Evolutionary conservation across 1,140 invertebrate species (phyloP).

Genomic region (Adoxophyes honmai): DNA sequence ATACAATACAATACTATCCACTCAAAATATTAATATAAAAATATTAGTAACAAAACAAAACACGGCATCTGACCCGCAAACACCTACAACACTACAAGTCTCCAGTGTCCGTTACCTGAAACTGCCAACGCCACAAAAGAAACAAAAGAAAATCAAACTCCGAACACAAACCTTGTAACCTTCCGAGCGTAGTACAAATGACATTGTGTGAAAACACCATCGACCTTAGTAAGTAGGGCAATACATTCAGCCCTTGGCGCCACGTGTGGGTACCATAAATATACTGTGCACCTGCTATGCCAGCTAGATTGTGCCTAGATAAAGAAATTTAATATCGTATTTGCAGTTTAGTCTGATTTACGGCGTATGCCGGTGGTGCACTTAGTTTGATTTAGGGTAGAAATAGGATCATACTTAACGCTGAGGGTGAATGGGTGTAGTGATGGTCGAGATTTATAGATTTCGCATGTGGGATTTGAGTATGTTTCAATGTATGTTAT

Average conservation of each 20-base stretch:
- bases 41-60: too few species aligned
- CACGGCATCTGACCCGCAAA: too few species aligned
- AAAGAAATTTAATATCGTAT: constrained; percentile 63
- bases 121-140: not conserved
- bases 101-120: not conserved
- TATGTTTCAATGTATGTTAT: too few species aligned
- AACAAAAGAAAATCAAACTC: constrained; percentile 5
- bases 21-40: too few species aligned
- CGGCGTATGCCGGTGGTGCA: constrained; percentile 18
- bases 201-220: constrained; percentile 32
- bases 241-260: constrained; percentile 54
- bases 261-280: constrained; percentile 58
- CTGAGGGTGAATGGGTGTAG: not conserved
- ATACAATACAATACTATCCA: too few species aligned
- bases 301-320: constrained; percentile 55
- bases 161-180: not conserved
- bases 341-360: constrained; percentile 43
- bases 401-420: constrained; percentile 14
- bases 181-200: not conserved
- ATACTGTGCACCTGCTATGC: constrained; percentile 57
- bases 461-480: too few species aligned
- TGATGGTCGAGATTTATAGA: too few species aligned
- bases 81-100: too few species aligned
- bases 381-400: constrained; percentile 13
- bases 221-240: constrained; percentile 54